Evolutionary conservation across 2,797 vertebrate species (phyloP).

Genomic region (Leuciscus waleckii): DNA sequence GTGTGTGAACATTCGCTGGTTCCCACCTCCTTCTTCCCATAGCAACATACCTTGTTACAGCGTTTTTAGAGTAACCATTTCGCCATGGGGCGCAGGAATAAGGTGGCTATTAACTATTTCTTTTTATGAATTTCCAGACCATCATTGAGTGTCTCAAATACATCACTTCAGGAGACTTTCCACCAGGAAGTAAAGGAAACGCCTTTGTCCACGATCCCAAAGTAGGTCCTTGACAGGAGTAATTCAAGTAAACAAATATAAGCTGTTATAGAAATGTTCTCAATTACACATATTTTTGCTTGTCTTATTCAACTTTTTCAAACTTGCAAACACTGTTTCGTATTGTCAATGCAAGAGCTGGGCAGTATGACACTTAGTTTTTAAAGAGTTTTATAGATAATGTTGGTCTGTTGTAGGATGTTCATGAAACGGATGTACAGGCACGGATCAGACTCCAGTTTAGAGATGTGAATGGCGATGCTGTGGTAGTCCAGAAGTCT

Average conservation of each 20-base stretch:
- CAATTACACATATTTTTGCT: background rate
- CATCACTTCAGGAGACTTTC: slow-evolving; percentile 92
- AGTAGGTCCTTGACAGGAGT: slow-evolving; percentile 73
- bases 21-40: too few species aligned
- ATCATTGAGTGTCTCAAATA: slow-evolving; percentile 98
- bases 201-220: slow-evolving; percentile 98
- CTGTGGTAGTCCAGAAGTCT: slow-evolving; percentile 88
- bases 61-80: too few species aligned
- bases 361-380: too few species aligned
- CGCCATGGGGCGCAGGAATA: background rate
- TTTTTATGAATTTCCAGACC: slow-evolving; percentile 79
- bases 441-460: slow-evolving; percentile 95
- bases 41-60: too few species aligned
- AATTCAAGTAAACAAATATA: background rate
- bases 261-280: background rate
- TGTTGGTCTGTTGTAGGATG: slow-evolving; percentile 70
- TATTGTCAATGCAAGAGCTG: background rate
- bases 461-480: slow-evolving; percentile 87
- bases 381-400: background rate
- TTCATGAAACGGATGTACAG: slow-evolving; percentile 92
- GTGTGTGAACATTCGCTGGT: too few species aligned
- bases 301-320: background rate
- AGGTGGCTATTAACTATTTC: background rate
- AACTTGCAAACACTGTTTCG: too few species aligned
- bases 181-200: slow-evolving; percentile 94